Evolutionary conservation across 2,113 vertebrate species (phyloP), one percentile per base, ranked within the genome.

Genomic region (Vanacampus margaritifer): DNA sequence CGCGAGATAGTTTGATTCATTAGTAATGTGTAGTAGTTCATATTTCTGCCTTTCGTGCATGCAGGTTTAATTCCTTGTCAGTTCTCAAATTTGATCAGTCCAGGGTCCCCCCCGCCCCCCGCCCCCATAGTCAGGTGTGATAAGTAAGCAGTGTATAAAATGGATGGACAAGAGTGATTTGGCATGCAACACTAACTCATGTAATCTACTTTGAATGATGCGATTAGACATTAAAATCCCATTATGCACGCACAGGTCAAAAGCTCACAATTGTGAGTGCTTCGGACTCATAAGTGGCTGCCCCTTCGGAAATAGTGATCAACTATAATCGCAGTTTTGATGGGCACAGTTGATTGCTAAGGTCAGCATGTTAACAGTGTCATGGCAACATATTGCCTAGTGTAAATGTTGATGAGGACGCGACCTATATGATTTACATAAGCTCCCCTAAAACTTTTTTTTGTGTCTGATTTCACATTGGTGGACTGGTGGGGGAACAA

Each of bases 111-210:
- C 21, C 41, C 36, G 14, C 57, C 17, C 32, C 36, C n/a, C 12
- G 39, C n/a, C 28, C 28, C 4, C 28, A 32, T 7, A 41, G 36
- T 61, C 36, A 23, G 5, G 6, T 24, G 59, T 62, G n/a, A 62
- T 41, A 11, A 14, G 12, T 8, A 3, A 14, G 12, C 19, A 3
- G 10, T n/a, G 8, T 41, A 24, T 62, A 62, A 41, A 62, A 41
- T 24, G 59, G 59, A 16, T 61, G 57, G 35, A 57, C 54, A 7
- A 32, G 24, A 56, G 26, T 57, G 26, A 57, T 57, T 57, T 57
- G 54, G 26, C 51, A 56, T 5, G 51, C 26, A 24, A 56, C 12
- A 7, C 5, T 12, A 45, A 45, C 12, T 28, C 35, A 23, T 65
- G 36, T 60, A 26, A 70, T 36, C 14, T 48, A 13, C 19, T 23